These are phyloP conservation scores for Bombycilla garrulus DNA, from an alignment of 2,113 vertebrate genomes.

Conservation along the genomic window DNA sequence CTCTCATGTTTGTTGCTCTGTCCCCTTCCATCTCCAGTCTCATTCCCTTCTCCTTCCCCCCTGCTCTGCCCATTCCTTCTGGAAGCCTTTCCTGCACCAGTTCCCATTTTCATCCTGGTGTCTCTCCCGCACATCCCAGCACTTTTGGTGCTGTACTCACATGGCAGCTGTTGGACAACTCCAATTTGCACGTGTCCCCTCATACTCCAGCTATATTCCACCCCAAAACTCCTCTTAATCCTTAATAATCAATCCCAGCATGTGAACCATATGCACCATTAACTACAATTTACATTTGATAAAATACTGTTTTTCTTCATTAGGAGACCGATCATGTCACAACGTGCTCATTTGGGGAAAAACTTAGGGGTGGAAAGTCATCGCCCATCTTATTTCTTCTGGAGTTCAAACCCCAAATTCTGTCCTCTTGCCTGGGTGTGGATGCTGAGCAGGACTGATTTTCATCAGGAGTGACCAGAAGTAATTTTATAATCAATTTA, in stretches of 20 bases:
- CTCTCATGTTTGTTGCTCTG: rapidly evolving
- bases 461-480: not conserved
- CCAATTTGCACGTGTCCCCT: rapidly evolving
- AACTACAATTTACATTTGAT: slow-evolving; percentile 29
- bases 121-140: not conserved
- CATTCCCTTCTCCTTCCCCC: not conserved
- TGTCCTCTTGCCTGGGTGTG: not conserved
- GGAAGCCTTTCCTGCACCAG: rapidly evolving
- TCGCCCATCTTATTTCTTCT: not conserved
- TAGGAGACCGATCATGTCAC: not conserved
- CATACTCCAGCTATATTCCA: not conserved
- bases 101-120: not conserved
- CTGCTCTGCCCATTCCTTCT: not conserved
- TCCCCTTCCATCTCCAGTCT: not conserved
- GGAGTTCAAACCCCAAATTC: not conserved
- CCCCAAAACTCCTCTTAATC: slow-evolving; percentile 5
- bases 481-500: not conserved
- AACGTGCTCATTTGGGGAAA: not conserved
- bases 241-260: slow-evolving; percentile 6
- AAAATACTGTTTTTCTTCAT: slow-evolving; percentile 40
- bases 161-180: not conserved
- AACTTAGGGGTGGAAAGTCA: rapidly evolving
- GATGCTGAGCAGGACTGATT: not conserved
- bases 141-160: rapidly evolving
- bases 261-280: slow-evolving; percentile 17